Evolutionary conservation across 2,797 vertebrate species (phyloP), one percentile per base, ranked within the genome.

Genomic region (Bovichtus variegatus): DNA sequence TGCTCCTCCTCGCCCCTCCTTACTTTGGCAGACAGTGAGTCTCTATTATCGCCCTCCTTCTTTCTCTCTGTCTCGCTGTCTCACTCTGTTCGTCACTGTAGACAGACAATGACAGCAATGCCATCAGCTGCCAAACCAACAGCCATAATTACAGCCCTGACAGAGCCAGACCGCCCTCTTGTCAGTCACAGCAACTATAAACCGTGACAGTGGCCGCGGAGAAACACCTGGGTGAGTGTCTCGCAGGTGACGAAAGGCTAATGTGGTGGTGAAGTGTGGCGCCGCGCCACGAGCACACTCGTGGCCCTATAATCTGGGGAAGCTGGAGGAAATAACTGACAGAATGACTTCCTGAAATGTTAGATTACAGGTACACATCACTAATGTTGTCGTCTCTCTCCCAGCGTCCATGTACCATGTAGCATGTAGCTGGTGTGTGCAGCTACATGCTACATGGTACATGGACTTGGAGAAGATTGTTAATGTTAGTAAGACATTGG

Each of bases 191-290:
- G 9, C 23, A 53, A 63, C 74, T 66, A 19, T 83, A 84, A 84
- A 76, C 50, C 19, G 0, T 46, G 58, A 84, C 81, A 75, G 59
- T 27, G 64, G 66, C 75, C 13, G 21, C 2, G 40, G 44, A 7
- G 16, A 62, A 83, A 93, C 85, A 91, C 89, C 91, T 92, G 89
- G 78, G 44, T 9, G 79, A 40, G 74, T 64, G 86, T 84, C 66
- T 87, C 7, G 0, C 58, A 75, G 75, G 82, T 89, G 89, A 89
- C 50, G 85, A 89, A 73, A 86, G 75, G 36, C 23, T 74, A 80
- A 87, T 74, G 80, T 10, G 64, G 80, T 8, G 25, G 58, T 57
- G 63, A 71, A 81, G 78, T n/a, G 74, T 71, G 81, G 84, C 82
- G 81, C 59, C 62, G 5, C 0, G 58, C 76, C 73, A 73, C 9